Base-by-base conservation (phyloP, 2,888 invertebrate species). In the Synergus umbraculus region DNA sequence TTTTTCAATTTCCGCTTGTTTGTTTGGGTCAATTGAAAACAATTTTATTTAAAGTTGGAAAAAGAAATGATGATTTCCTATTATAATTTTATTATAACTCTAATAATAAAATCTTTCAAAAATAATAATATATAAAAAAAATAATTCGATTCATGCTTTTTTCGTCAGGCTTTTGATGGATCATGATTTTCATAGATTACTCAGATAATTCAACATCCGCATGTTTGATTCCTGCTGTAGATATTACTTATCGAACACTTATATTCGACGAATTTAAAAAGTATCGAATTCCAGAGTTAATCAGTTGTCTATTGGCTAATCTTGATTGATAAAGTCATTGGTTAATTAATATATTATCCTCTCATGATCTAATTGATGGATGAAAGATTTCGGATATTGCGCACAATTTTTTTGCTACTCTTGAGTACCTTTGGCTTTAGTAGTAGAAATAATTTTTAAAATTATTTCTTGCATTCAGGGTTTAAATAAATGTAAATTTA, bases 151-250 rank as follows among this genome's bases (percentile, higher is more conserved):
- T 37, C 37, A 37, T 37, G 37, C 37, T 37, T 37, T 18, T 15
- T 3, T 18, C 18, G 15, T 58, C 58, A n/a, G 9, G 10, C 9
- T 18, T 18, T 58, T 18, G 18, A 58, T 18, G 9, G 18, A 58
- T 29, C 63, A 13, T 63, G 63, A 63, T 29, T 60, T 63, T 1
- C 12, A 29, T 3, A 63, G 10, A 63, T 63, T 29, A 5, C 13
- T 37, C 10, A 37, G 54, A 54, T 54, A n/a, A 58, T 37, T 73
- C 12, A 54, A 54, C 41, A 73, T 73, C 73, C 54, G 54, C n/a
- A 18, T 41, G 15, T n/a, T 54, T 54, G 69, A 73, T 73, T 49
- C 18, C 15, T 3, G n/a, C 54, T 15, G 54, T 41, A n/a, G 73
- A 73, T 54, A 37, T 37, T 73, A 13, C 12, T 63, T 63, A 63